Evolutionary conservation across 2,113 vertebrate species (phyloP).

Genomic region (Istiophorus platypterus): DNA sequence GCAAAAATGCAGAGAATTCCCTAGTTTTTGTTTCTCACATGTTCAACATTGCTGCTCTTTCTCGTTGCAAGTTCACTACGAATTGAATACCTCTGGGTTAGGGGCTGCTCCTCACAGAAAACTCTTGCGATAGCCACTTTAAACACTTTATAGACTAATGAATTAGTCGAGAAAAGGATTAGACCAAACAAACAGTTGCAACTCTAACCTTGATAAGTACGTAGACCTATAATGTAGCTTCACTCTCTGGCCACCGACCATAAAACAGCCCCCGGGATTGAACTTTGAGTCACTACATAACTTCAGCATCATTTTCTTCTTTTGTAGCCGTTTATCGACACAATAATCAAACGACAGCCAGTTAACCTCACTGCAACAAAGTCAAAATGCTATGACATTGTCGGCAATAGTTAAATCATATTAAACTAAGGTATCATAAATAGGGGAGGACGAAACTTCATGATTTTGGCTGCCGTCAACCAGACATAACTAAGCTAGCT

Average conservation of each 20-base stretch:
- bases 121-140: background rate
- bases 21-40: background rate
- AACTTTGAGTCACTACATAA: background rate
- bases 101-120: background rate
- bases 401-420: too few species aligned
- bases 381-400: background rate
- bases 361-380: background rate
- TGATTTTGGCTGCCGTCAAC: background rate
- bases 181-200: background rate
- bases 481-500: constrained; percentile 6
- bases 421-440: background rate
- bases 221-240: background rate
- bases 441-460: background rate
- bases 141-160: background rate
- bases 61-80: background rate
- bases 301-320: background rate
- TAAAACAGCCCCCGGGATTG: background rate
- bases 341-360: background rate
- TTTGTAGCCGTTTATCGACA: background rate
- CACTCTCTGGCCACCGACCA: background rate
- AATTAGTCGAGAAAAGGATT: background rate
- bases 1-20: too few species aligned
- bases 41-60: background rate
- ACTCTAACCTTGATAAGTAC: background rate
- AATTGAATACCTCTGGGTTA: too few species aligned